Evolutionary conservation across 2,888 invertebrate species (phyloP), one percentile per base, ranked within the genome.

Genomic region (Ptychoptera albimana): DNA sequence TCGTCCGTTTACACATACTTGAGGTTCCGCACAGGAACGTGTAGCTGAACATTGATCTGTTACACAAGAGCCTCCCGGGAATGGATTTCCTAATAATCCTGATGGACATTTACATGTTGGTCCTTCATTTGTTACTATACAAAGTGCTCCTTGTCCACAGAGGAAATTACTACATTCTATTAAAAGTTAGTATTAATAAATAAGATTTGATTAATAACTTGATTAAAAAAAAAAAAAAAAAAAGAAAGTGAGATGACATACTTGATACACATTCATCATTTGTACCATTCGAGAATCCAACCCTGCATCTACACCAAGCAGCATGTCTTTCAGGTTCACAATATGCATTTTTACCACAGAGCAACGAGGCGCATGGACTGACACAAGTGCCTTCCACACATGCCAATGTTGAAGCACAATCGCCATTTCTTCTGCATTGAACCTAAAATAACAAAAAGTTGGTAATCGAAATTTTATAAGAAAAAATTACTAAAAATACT

Each of bases 301-400:
- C 79, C 45, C 79, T 75, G 57, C 92, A 92, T 51, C 84, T 77
- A 59, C 92, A 92, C 82, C 84, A 84, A 8, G 86, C 85, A 1
- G 82, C 84, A 58, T 91, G 91, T 54, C 85, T 80, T 50, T 87
- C 83, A 0, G 86, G 80, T 64, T 88, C 86, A 60, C 92, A 92
- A 55, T 80, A 80, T 0, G 91, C 84, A 62, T 91, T 84, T 1
- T 77, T 67, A 30, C 88, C 88, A 59, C 92, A 92, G 1, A 79
- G 72, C 41, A 88, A 67, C 44, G 73, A 74, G 16, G 73, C 73
- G 56, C 91, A 91, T 0, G 89, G 88, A 57, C 85, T 87, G 2
- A 82, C 67, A 58, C 91, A 91, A 41, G 75, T 77, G 37, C 81
- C 81, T 45, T 82, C 78, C 31, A 79, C 70, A 58, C 91, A 92